A percentile compares a stretch with the other conserved stretches of the same genome.
Evolutionary conservation across 1,140 invertebrate genomes (phyloP).

Genomic region (Cyclargus thomasi): DNA sequence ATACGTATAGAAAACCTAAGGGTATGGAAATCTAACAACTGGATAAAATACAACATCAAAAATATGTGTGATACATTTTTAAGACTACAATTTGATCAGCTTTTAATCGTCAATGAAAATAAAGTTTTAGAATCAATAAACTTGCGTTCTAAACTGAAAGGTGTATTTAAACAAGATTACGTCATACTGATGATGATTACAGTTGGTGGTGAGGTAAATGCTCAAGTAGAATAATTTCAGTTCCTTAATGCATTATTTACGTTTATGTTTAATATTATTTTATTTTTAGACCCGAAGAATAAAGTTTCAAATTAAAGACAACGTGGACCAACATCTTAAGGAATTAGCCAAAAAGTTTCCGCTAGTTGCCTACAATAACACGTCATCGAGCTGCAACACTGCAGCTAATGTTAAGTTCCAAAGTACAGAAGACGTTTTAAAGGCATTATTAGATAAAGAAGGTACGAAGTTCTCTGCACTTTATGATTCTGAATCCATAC

Average conservation of each 20-base stretch:
- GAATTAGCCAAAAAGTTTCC: conserved; percentile 42
- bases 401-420: neutral
- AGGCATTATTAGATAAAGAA: conserved; percentile 9
- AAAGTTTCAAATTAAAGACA: conserved; percentile 50
- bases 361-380: conserved; percentile 34
- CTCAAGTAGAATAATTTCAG: neutral
- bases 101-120: conserved; percentile 42
- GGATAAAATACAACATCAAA: conserved; percentile 42
- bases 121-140: conserved; percentile 54
- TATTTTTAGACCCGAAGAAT: conserved; percentile 46
- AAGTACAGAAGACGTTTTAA: neutral
- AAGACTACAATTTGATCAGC: conserved; percentile 49
- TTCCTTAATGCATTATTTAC: no score
- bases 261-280: conserved; percentile 11
- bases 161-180: conserved; percentile 55
- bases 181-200: conserved; percentile 43
- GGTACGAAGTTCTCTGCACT: conserved; percentile 15
- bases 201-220: conserved; percentile 34
- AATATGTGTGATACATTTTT: conserved; percentile 29
- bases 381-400: neutral
- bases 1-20: conserved; percentile 49
- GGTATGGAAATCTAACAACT: conserved; percentile 41
- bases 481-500: no score
- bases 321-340: conserved; percentile 33
- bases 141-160: conserved; percentile 52